Evolutionary conservation across 2,888 invertebrate species (phyloP).

Genomic region (Drosophila kanekoi): DNA sequence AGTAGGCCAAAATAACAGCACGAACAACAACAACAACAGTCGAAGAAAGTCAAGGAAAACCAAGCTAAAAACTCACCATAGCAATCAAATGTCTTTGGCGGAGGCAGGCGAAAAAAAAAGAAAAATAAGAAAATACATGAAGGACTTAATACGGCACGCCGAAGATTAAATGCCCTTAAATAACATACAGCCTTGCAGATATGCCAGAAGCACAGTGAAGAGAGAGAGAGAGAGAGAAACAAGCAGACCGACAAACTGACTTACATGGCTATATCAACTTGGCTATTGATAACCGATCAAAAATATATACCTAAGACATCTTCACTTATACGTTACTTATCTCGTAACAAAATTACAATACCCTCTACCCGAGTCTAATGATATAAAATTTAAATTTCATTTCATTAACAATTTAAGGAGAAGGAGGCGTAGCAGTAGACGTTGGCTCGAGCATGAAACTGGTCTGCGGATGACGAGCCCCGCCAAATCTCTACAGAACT

Average conservation of each 20-base stretch:
- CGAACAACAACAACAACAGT: conserved; percentile 4
- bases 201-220: too few relatives aligned
- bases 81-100: conserved; percentile 50
- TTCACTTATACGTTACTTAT: too few relatives aligned
- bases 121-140: conserved; percentile 15
- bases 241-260: too few relatives aligned
- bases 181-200: too few relatives aligned
- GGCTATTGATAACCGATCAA: too few relatives aligned
- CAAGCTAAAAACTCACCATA: conserved; percentile 36
- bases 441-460: conserved; percentile 29
- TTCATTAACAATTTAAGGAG: conserved; percentile 62
- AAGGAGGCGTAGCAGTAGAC: conserved; percentile 9
- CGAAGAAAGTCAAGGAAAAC: conserved; percentile 2
- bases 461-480: conserved; percentile 31
- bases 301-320: too few relatives aligned
- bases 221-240: too few relatives aligned
- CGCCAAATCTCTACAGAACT: conserved; percentile 64
- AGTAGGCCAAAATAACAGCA: conserved; percentile 25
- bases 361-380: conserved; percentile 3
- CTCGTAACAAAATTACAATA: too few relatives aligned
- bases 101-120: conserved; percentile 2
- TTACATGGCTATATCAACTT: too few relatives aligned
- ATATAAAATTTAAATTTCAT: conserved; percentile 66
- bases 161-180: too few relatives aligned
- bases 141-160: too few relatives aligned